Conservation (phyloP, 1,140 invertebrate genomes). For the Caenorhabditis briggsae region DNA sequence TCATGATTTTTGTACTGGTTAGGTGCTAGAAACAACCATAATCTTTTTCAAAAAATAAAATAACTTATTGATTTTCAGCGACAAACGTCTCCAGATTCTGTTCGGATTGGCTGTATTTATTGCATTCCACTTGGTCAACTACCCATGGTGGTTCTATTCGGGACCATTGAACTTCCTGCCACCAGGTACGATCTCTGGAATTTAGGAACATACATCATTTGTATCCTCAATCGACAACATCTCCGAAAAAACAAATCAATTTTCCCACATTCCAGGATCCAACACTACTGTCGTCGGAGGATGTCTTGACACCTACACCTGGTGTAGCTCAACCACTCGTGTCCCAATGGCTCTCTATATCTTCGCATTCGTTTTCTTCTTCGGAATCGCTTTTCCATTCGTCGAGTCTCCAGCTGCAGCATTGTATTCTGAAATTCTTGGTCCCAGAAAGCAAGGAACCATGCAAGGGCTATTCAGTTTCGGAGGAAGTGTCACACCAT, state of each 20-base stretch:
- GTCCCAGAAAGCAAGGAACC: constrained; percentile 64
- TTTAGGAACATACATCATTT: not conserved
- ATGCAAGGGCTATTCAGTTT: constrained; percentile 67
- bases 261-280: constrained; percentile 11
- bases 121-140: constrained; percentile 64
- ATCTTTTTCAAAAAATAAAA: not conserved
- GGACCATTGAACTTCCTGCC: constrained; percentile 61
- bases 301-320: constrained; percentile 60
- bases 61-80: constrained; percentile 39
- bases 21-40: too few species aligned
- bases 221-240: too few species aligned
- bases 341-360: constrained; percentile 64
- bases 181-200: constrained; percentile 8
- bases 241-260: too few species aligned
- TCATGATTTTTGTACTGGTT: too few species aligned
- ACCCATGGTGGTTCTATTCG: constrained; percentile 65
- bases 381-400: constrained; percentile 64
- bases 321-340: constrained; percentile 59
- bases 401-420: constrained; percentile 63
- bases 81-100: constrained; percentile 63
- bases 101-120: constrained; percentile 63
- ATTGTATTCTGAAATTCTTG: constrained; percentile 65
- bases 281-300: constrained; percentile 60
- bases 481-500: constrained; percentile 60
- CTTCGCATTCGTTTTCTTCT: constrained; percentile 59